phyloP scores from a whole-genome alignment of 2,888 invertebrate species.

The Hydrotaea diabolus region DNA sequence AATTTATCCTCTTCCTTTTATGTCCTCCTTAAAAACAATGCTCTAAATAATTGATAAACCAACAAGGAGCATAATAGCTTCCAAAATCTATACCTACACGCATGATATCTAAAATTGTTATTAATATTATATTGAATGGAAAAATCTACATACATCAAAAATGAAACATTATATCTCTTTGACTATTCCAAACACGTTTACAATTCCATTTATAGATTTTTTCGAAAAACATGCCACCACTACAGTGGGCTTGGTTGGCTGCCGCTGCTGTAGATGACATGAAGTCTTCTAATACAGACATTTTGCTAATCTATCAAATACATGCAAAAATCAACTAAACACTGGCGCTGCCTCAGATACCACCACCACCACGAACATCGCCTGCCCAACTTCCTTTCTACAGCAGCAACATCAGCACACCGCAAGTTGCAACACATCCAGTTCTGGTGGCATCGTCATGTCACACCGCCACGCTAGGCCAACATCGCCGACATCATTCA shows the following conservation, averaged over 20 bases:
- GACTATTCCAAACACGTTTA: constrained; percentile 60
- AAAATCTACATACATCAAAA: neutral
- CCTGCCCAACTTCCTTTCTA: no score
- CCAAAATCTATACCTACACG: no score
- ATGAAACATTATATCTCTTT: no score
- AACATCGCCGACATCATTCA: constrained; percentile 33
- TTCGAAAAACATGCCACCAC: constrained; percentile 5
- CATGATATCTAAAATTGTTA: neutral
- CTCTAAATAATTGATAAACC: no score
- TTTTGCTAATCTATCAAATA: constrained; percentile 64
- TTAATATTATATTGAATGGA: constrained; percentile 49
- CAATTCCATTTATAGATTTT: constrained; percentile 64
- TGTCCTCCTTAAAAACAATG: no score
- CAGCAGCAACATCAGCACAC: neutral
- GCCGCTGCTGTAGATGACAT: constrained; percentile 59
- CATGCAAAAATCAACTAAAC: constrained; percentile 55
- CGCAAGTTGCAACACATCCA: constrained; percentile 19
- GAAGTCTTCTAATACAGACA: constrained; percentile 64
- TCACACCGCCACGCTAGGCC: neutral
- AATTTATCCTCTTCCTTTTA: no score
- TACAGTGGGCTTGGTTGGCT: neutral
- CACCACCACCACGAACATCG: neutral
- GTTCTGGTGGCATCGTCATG: no score
- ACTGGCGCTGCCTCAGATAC: neutral
- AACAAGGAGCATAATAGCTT: no score